Base-by-base conservation (phyloP, 2,113 vertebrate genomes). In the Otolemur garnettii region DNA sequence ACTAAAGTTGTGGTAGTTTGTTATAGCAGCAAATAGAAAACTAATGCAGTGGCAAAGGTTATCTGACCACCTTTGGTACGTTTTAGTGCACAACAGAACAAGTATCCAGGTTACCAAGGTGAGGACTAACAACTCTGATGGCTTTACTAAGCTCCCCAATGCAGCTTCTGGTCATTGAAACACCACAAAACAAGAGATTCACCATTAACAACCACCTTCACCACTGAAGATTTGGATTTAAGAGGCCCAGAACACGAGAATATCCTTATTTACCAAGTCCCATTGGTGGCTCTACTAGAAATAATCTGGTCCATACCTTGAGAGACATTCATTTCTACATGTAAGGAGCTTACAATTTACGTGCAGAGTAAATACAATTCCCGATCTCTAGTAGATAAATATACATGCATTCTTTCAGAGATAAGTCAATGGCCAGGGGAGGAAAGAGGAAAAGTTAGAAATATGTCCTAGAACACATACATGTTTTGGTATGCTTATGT, bases 341-440 rank as follows among this genome's bases (percentile, higher is more conserved):
- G 17, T 60, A 77, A 79, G 22, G 26, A 57, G 38, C 33, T 92
- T 69, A 90, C 2, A 90, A 33, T 68, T 72, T 72, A 84, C 75
- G n/a, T 42, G 18, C 57, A 75, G 18, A 69, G 30, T 78, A 93
- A 77, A 84, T 19, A 28, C 18, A 95, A 60, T 79, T 92, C 19
- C 19, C 14, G 72, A 74, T 79, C 24, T 7, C 5, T 91, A 55
- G 82, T 38, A 84, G 64, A 57, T 10, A 88, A 53, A 86, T 55
- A 68, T 38, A 75, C 53, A 72, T 35, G 17, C 33, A 89, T 42
- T n/a, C 26, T 86, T 91, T 21, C 86, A 95, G 80, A 90, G 22
- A 86, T 19, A 84, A 53, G 15, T 66, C 8, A 93, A 91, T 7
- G 87, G 9, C 53, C 26, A 90, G 71, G 14, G 55, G 64, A 38